Conservation (phyloP, 2,113 vertebrate species). For the Pseudorasbora parva region DNA sequence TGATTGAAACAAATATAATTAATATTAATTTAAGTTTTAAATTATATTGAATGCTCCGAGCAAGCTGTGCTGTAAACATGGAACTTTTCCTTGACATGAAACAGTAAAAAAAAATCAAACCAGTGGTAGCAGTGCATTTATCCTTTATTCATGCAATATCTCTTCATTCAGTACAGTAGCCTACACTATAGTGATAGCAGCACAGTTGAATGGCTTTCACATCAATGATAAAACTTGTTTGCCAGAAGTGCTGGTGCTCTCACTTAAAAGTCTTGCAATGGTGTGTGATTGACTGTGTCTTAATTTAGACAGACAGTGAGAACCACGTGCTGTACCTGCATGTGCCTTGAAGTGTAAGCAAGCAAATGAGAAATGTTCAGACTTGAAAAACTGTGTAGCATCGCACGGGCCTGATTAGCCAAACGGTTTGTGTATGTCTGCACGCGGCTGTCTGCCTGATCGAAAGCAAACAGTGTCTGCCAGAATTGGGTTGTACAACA, state of each 20-base stretch:
- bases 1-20: no score
- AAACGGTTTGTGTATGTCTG: neutral
- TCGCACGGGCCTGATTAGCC: constrained; percentile 1
- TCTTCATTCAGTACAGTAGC: no score
- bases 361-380: neutral
- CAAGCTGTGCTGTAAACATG: no score
- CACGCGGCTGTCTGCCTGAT: constrained; percentile 23
- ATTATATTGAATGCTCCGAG: no score
- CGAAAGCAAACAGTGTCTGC: constrained; percentile 27
- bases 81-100: no score
- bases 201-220: neutral
- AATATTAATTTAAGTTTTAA: no score
- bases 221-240: neutral
- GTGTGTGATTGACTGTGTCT: constrained; percentile 13
- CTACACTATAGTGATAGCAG: no score
- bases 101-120: no score
- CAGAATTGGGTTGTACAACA: neutral
- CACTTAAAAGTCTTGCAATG: neutral
- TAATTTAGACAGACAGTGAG: constrained; percentile 22
- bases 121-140: no score
- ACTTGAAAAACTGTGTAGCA: neutral
- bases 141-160: no score
- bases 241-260: neutral
- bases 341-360: neutral
- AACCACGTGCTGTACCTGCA: neutral